Evolutionary conservation across 2,113 vertebrate species (phyloP), one percentile per base, ranked within the genome.

Genomic region (Platysteira castanea): DNA sequence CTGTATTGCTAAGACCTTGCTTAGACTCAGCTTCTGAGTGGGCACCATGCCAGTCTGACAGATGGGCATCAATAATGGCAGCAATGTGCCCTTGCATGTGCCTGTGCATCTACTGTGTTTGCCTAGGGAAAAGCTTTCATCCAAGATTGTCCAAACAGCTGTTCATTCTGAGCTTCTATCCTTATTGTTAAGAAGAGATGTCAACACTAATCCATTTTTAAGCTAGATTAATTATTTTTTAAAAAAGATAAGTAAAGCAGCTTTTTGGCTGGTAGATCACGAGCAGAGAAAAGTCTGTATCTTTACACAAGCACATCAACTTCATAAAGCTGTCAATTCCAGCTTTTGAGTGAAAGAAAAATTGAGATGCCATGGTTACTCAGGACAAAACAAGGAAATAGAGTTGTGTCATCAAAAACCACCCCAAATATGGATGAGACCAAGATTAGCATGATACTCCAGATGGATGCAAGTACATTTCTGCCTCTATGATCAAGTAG

Each of bases 41-140:
- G 97, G 96, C 96, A 91, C 21, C 28, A 19, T 46, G 96, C 96
- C 97, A 98, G 57, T 37, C 76, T 73, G 79, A 91, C 96, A 97
- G 97, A 97, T 96, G 97, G 96, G 42, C 92, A 79, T 74, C 70
- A 78, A 70, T 86, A 93, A 86, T 65, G 81, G 95, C 91, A 94
- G 84, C 94, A 90, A 64, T 68, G 84, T 87, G 80, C 77, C 89
- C 90, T 82, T 57, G 82, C 90, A 60, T 41, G 90, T 86, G 92
- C 39, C 80, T 75, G 39, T 87, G 90, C 91, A 94, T 92, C 85
- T 87, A 82, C 90, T 70, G 76, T 61, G 61, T 96, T 95, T 94
- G 91, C 94, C 69, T 64, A 84, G 95, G 96, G 94, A 89, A 94
- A 81, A 92, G 89, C 74, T 94, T 94, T 96, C 88, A 80, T 93